Base-by-base conservation (phyloP, 1,140 invertebrate genomes). In the Aradophagus sp. region DNA sequence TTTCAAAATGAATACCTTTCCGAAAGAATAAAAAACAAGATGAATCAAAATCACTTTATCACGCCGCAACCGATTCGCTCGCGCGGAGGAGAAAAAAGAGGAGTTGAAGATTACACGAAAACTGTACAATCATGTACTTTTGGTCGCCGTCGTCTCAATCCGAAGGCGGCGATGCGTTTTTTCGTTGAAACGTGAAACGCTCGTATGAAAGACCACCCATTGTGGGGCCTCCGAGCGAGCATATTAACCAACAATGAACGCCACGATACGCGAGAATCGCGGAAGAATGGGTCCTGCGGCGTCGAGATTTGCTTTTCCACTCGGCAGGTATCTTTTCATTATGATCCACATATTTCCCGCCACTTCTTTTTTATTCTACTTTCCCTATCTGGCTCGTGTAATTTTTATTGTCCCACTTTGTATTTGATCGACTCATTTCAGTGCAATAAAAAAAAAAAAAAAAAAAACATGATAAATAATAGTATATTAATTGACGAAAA, bases 241-340 rank as follows among this genome's bases (percentile, higher is more conserved):
- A 68, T 73, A 77, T 80, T 77, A 77, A 77, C 50, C 61, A 35
- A 80, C 77, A 80, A 80, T 79, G 29, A 72, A 12, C 10, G 20
- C 73, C 53, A 66, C 55, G 69, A 75, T 75, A 77, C 76, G 68
- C 67, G 68, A 62, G 74, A 77, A 80, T 75, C 52, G 48, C 59
- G 59, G 42, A 71, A 78, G 74, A 79, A 78, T 78, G 55, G 61
- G 65, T 55, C 44, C 39, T 20, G 38, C 15, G 45, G 52, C 36
- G 44, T 26, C 23, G 16, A 59, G 59, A 59, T 38, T 45, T 36
- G 31, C 62, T 77, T 66, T 44, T 42, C 47, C 16, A 45, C 26
- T 26, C 59, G 36, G 47, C 73, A 78, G 73, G 73, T 77, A 75
- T 67, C 47, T 55, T 62, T 62, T 58, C 66, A 62, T 50, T 56